Evolutionary conservation across 2,797 vertebrate genomes (phyloP), one percentile per base, ranked within the genome.

Genomic region (Coluber constrictor): DNA sequence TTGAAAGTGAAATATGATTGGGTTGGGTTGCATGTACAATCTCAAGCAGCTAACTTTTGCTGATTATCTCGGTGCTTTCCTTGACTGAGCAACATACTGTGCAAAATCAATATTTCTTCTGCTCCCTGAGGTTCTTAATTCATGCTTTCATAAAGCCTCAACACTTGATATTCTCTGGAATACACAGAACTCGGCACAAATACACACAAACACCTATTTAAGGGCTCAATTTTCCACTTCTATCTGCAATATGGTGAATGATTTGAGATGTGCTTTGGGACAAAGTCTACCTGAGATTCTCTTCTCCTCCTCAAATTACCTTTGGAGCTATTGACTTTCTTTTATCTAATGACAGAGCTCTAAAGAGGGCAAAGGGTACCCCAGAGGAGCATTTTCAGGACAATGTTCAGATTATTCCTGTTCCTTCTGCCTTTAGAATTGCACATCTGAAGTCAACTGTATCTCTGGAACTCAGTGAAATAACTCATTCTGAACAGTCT

Each of bases 81-180:
- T 94, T 91, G 88, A 90, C 94, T 87, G 94, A 96, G 90, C 90
- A 95, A 66, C 95, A 96, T 43, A 96, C 96, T 96, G 95, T 94
- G 96, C 66, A 0, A 3, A 96, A 97, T 97, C 95, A 4, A 96
- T 97, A 96, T 95, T 96, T 95, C 91, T 95, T 90, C 89, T 95
- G 90, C 95, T 97, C 95, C 94, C 94, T 93, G 94, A 96, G 94
- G 94, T 96, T 97, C 94, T 94, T 96, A 96, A 97, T 96, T 95
- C 95, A 91, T 89, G 32, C 94, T 92, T 96, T 96, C 93, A 95
- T 94, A 94, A 96, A 97, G 90, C 93, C 92, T 96, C 32, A 47
- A 47, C 93, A 89, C 91, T 97, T 96, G 94, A 88, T 96, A 96
- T 96, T 97, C 96, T 90, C 92, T 37, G 88, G 96, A 94, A 91